Conservation (phyloP, 2,113 vertebrate species). For the Gymnobelideus leadbeateri region DNA sequence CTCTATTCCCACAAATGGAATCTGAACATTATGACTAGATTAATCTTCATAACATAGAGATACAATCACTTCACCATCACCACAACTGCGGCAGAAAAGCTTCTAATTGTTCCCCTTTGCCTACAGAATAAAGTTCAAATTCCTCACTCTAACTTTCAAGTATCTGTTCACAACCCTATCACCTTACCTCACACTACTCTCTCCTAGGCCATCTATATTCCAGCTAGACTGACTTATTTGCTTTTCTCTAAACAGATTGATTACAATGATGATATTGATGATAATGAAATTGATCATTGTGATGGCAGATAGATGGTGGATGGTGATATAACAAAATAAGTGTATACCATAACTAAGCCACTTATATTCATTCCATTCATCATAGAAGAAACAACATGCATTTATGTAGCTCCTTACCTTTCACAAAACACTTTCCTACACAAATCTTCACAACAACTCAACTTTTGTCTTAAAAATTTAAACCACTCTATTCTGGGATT, state of each 20-base stretch:
- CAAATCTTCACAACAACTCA: neutral
- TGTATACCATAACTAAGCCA: neutral
- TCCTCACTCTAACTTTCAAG: neutral
- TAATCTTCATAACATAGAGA: neutral
- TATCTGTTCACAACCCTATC: neutral
- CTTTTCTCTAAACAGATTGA: neutral
- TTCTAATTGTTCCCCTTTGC: neutral
- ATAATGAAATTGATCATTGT: neutral
- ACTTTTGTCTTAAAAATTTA: constrained; percentile 28
- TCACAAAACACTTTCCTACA: neutral
- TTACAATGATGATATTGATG: neutral
- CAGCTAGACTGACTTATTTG: neutral
- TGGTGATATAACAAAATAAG: neutral
- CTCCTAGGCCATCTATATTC: neutral
- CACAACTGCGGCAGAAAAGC: neutral
- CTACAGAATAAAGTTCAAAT: neutral
- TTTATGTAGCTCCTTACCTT: neutral
- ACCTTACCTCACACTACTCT: neutral
- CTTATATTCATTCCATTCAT: neutral
- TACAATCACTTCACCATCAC: neutral
- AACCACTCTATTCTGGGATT: constrained; percentile 30
- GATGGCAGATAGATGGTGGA: neutral
- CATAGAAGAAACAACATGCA: neutral
- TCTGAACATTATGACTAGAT: neutral
- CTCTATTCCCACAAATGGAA: neutral